Percentiles rank a stretch among this genome's conserved stretches.
phyloP scores from a whole-genome alignment of 2,888 invertebrate genomes.

The Drosophila lacicola region DNA sequence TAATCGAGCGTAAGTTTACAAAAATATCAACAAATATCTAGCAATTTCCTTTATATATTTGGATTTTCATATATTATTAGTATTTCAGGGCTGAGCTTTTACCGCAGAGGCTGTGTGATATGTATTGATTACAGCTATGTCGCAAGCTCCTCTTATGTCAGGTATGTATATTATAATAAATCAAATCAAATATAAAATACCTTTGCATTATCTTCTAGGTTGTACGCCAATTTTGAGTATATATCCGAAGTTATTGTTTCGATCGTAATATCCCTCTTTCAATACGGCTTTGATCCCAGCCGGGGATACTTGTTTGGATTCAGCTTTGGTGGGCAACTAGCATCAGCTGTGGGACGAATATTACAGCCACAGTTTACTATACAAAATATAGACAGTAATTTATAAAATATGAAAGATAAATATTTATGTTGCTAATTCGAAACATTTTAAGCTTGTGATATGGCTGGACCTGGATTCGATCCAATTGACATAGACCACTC shows the following conservation, averaged over 20 bases:
- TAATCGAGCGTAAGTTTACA: conserved; percentile 81
- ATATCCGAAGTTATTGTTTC: conserved; percentile 72
- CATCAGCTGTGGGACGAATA: conserved; percentile 77
- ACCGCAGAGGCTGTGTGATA: conserved; percentile 83
- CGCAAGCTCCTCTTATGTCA: conserved; percentile 79
- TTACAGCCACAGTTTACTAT: conserved; percentile 67
- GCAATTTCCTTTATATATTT: neutral
- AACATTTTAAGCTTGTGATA: conserved; percentile 81
- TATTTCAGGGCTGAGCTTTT: conserved; percentile 76
- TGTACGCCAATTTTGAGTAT: conserved; percentile 75
- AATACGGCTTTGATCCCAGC: conserved; percentile 75
- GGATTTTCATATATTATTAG: neutral
- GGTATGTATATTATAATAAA: conserved; percentile 36
- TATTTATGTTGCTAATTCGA: neutral
- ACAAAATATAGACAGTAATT: conserved; percentile 82
- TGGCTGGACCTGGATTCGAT: conserved; percentile 85
- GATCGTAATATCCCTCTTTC: conserved; percentile 67
- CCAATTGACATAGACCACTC: conserved; percentile 75
- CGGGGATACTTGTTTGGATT: conserved; percentile 84
- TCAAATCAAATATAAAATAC: neutral
- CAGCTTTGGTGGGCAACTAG: conserved; percentile 84
- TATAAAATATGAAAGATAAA: neutral
- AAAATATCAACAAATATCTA: too few relatives aligned
- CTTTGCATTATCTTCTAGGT: conserved; percentile 12
- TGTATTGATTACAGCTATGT: conserved; percentile 83